Evolutionary conservation across 2,888 invertebrate genomes (phyloP), one percentile per base, ranked within the genome.

Genomic region (Drosophila mimica): DNA sequence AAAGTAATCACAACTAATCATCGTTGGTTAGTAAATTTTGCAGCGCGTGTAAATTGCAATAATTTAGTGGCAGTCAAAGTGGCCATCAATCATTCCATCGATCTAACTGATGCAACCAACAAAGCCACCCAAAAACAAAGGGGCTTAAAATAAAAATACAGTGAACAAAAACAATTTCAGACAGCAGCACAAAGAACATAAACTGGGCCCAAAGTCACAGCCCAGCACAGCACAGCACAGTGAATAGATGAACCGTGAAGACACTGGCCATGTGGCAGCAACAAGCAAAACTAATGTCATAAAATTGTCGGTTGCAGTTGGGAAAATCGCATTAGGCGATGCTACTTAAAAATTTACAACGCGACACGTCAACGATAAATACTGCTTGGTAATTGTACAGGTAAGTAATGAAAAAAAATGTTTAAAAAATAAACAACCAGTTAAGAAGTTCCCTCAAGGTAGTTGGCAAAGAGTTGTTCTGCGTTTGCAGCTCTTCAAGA

Each of bases 341-440:
- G 87, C 84, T 87, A 87, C 82, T 84, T 84, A 86, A 82, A 83
- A 87, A 84, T 87, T 83, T 87, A 82, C 84, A 83, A 63, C 82
- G 77, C 82, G 66, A 65, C 61, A 70, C 76, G 76, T 71, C 70
- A 48, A 74, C 75, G 54, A 84, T 86, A 86, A 84, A 84, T 86
- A 76, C 59, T 71, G 82, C 70, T 56, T 70, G 76, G 82, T 87
- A 84, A 85, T 87, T 78, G 81, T 82, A 58, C 63, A 69, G 64
- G 4, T 46, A 46, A 7, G 11, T 11, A 11, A 46, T 25, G 25
- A 13, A 20, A 4, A 36, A 33, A 28, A n/a, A 25, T 25, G 25
- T 25, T 4, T 9, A 15, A 34, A 38, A 20, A 51, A 40, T 8
- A 58, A 46, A 43, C 34, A 57, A 69, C 51, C 31, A 62, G 31